Evolutionary conservation across 1,140 invertebrate species (phyloP).

Genomic region (Drosophila chauvacae): DNA sequence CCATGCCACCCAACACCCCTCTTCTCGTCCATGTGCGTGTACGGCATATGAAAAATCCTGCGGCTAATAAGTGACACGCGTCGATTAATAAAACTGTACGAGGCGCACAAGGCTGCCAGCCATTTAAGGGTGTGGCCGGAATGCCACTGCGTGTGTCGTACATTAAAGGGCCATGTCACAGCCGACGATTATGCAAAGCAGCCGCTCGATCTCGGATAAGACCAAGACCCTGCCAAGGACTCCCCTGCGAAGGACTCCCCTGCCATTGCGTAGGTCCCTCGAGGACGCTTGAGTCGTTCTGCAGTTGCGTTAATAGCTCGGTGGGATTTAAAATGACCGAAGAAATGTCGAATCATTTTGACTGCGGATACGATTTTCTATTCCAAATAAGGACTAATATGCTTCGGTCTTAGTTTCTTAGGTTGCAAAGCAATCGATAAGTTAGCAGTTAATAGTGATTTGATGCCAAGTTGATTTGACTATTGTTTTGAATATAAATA

Average conservation of each 20-base stretch:
- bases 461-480: neutral
- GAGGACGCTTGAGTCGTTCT: conserved; percentile 9
- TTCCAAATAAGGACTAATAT: neutral
- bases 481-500: neutral
- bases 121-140: conserved; percentile 24
- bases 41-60: conserved; percentile 73
- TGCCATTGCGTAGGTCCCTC: conserved; percentile 30
- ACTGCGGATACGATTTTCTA: neutral
- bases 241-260: conserved; percentile 21
- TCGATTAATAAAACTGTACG: conserved; percentile 74
- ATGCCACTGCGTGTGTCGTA: conserved; percentile 54
- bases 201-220: conserved; percentile 58
- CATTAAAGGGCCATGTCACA: conserved; percentile 74
- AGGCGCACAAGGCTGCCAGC: conserved; percentile 36
- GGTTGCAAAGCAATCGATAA: too few species aligned
- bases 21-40: conserved; percentile 45
- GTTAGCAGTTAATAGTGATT: neutral
- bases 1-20: neutral
- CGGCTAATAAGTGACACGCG: conserved; percentile 80
- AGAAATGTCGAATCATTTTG: neutral
- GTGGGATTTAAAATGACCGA: conserved; percentile 11
- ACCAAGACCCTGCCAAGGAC: conserved; percentile 24
- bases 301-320: conserved; percentile 30
- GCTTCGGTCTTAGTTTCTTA: neutral
- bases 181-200: conserved; percentile 73